These are phyloP conservation scores for Elephantulus edwardii DNA, from an alignment of 2,113 vertebrate genomes.

Conservation along the genomic window DNA sequence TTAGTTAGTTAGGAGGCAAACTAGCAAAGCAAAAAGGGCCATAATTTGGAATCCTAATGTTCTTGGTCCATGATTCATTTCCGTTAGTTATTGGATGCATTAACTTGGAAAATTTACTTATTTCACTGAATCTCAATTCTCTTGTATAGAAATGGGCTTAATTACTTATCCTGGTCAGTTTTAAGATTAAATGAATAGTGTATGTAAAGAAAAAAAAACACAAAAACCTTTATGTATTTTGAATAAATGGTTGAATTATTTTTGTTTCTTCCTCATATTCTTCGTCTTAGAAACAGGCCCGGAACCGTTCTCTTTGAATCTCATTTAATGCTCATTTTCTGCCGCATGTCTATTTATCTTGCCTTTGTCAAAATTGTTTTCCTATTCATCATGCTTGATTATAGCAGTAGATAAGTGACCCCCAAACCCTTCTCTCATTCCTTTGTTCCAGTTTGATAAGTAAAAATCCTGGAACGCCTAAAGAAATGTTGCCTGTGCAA, in stretches of 20 bases:
- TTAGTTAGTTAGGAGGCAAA: background rate
- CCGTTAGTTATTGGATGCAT: background rate
- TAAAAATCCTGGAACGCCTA: constrained; percentile 60
- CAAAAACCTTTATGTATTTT: background rate
- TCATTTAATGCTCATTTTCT: constrained; percentile 47
- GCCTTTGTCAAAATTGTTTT: constrained; percentile 50
- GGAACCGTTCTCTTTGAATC: background rate
- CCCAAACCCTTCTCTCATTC: constrained; percentile 69
- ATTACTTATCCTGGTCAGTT: background rate
- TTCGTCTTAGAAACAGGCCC: background rate
- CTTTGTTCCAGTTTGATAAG: constrained; percentile 63
- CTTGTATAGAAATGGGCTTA: constrained; percentile 5
- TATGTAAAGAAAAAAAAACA: background rate
- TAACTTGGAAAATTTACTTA: background rate
- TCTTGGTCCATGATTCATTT: background rate
- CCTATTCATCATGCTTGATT: constrained; percentile 55
- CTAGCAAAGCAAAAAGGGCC: background rate
- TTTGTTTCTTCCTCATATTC: background rate
- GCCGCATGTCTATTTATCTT: constrained; percentile 44
- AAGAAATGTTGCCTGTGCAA: constrained; percentile 29
- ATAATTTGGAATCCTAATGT: background rate
- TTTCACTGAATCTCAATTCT: background rate
- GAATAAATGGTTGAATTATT: background rate
- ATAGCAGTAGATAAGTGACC: constrained; percentile 41
- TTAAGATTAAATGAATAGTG: background rate